Evolutionary conservation across 35 echinoderm and acorn worm species (phyloP).

Genomic region (Eucidaris tribuloides): DNA sequence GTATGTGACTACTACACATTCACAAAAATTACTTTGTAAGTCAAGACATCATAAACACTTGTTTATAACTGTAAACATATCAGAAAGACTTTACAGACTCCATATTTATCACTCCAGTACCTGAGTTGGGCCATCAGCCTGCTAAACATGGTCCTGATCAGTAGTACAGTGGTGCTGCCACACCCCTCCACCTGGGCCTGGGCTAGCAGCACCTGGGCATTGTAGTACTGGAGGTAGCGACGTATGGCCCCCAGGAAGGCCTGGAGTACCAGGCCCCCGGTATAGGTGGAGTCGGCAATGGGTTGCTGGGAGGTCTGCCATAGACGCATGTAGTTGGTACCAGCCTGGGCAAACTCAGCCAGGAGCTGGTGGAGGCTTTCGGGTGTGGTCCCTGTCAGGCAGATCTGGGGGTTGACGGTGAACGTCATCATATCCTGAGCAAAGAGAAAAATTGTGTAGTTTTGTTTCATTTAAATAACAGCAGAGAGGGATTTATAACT

Average conservation of each 20-base stretch:
- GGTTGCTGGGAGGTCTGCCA: conserved; percentile 50
- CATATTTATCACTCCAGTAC: conserved; percentile 18
- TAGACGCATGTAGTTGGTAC: conserved; percentile 72
- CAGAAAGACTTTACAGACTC: no score
- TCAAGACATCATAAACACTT: no score
- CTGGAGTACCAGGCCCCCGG: conserved; percentile 71
- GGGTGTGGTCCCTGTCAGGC: conserved; percentile 67
- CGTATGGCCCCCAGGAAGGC: conserved; percentile 74
- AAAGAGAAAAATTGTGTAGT: no score
- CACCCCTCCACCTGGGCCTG: not conserved
- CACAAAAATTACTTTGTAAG: no score
- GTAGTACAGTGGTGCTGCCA: conserved; percentile 30
- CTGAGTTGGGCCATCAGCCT: conserved; percentile 47
- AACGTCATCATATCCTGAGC: conserved; percentile 64
- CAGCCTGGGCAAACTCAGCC: conserved; percentile 50
- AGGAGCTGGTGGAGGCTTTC: conserved; percentile 66
- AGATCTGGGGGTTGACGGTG: conserved; percentile 43
- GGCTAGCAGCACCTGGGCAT: conserved; percentile 51
- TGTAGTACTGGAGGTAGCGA: conserved; percentile 72
- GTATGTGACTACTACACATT: no score
- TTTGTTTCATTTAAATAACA: no score
- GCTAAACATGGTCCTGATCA: conserved; percentile 25
- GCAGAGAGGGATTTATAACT: no score
- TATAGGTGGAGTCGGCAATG: conserved; percentile 66
- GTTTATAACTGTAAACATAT: no score